These are phyloP conservation scores for Peromyscus leucopus DNA, from an alignment of 2,113 vertebrate species.

Conservation along the genomic window DNA sequence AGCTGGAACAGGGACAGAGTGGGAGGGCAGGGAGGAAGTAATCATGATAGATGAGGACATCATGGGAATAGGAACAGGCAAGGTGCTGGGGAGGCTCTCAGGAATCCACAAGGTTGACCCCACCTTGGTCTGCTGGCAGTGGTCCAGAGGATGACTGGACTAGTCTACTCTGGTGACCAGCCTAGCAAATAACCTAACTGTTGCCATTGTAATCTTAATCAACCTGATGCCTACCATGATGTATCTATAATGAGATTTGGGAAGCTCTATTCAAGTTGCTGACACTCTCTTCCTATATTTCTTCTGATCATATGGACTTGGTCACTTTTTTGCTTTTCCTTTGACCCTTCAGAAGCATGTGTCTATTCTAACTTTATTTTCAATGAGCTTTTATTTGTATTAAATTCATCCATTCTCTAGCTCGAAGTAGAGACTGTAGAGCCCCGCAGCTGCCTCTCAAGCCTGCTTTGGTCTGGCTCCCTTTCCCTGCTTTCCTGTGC, in stretches of 20 bases:
- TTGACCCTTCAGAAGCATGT: neutral
- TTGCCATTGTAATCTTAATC: slow-evolving; percentile 62
- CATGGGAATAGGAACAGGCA: too few species aligned
- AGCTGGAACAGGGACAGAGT: too few species aligned
- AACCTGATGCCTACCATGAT: neutral
- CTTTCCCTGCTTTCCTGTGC: neutral
- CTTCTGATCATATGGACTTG: neutral
- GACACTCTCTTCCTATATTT: neutral
- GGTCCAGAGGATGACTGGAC: too few species aligned
- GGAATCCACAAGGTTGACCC: too few species aligned
- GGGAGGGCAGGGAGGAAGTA: too few species aligned
- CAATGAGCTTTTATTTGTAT: slow-evolving; percentile 11
- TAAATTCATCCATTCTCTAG: neutral
- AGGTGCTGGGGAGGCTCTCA: too few species aligned
- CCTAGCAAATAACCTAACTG: too few species aligned
- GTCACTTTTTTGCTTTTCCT: neutral
- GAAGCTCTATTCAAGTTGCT: slow-evolving; percentile 11
- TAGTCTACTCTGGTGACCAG: too few species aligned
- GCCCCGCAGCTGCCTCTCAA: neutral
- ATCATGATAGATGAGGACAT: too few species aligned
- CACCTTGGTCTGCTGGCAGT: too few species aligned
- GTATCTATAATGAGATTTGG: neutral
- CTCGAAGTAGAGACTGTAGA: neutral
- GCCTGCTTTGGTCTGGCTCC: neutral
- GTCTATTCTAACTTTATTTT: neutral